phyloP scores from a whole-genome alignment of 2,888 invertebrate genomes.

The Chymomyza fuscimana region DNA sequence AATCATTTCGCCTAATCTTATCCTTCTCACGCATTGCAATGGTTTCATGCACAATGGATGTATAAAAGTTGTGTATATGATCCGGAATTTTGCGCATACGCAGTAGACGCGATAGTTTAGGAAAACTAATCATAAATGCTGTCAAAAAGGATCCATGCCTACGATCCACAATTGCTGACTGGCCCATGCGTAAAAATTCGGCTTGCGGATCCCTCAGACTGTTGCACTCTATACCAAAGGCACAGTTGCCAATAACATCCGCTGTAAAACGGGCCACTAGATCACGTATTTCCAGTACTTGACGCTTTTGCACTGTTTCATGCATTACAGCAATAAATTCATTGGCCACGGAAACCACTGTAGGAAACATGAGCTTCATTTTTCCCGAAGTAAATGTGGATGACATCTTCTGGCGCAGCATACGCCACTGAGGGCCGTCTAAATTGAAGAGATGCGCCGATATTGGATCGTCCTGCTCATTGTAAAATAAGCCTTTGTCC shows the following conservation, averaged over 20 bases:
- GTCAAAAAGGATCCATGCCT: slow-evolving; percentile 41
- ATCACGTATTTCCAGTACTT: slow-evolving; percentile 78
- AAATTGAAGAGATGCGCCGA: no score
- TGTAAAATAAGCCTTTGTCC: no score
- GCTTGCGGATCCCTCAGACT: slow-evolving; percentile 74
- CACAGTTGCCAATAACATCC: slow-evolving; percentile 81
- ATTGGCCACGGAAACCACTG: no score
- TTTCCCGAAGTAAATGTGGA: no score
- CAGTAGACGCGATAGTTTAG: slow-evolving; percentile 57
- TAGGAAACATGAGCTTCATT: no score
- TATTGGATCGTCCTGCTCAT: no score
- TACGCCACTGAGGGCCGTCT: no score
- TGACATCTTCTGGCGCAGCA: no score
- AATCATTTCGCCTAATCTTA: slow-evolving; percentile 79
- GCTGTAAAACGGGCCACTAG: slow-evolving; percentile 80
- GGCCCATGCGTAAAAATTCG: slow-evolving; percentile 71
- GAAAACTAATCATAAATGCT: slow-evolving; percentile 49
- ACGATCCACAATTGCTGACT: slow-evolving; percentile 38
- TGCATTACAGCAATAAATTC: no score
- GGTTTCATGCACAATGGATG: slow-evolving; percentile 76
- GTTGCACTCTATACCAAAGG: slow-evolving; percentile 80
- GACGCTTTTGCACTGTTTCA: slow-evolving; percentile 30
- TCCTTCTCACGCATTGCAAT: slow-evolving; percentile 76
- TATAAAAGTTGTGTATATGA: slow-evolving; percentile 70
- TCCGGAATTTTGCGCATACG: slow-evolving; percentile 57